Evolutionary conservation across 2,888 invertebrate genomes (phyloP).

Genomic region (Acleris laterana): DNA sequence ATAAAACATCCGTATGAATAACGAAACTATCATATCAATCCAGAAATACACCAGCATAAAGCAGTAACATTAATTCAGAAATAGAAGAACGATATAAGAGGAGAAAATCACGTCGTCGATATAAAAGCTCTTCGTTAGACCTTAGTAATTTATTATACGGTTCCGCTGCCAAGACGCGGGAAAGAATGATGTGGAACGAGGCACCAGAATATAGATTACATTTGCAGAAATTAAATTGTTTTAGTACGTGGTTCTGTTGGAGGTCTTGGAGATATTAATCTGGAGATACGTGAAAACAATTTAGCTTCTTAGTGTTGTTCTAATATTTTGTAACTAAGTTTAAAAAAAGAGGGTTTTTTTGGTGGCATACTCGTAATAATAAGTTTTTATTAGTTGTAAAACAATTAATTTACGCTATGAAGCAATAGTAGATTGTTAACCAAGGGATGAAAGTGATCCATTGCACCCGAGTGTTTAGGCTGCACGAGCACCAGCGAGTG

Average conservation of each 20-base stretch:
- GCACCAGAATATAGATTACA: constrained; percentile 36
- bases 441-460: too few species aligned
- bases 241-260: constrained; percentile 29
- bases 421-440: too few species aligned
- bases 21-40: neutral
- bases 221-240: constrained; percentile 36
- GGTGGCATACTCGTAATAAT: too few species aligned
- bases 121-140: constrained; percentile 58
- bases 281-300: too few species aligned
- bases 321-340: too few species aligned
- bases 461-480: too few species aligned
- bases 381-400: too few species aligned
- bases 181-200: constrained; percentile 46
- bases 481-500: too few species aligned
- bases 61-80: constrained; percentile 47
- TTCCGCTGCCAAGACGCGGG: constrained; percentile 54
- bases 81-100: constrained; percentile 42
- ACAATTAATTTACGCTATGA: too few species aligned
- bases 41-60: constrained; percentile 1
- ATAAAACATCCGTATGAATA: neutral
- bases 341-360: too few species aligned
- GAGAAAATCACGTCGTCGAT: constrained; percentile 54
- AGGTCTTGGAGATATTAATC: neutral
- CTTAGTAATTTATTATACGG: constrained; percentile 66
- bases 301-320: too few species aligned